A percentile compares a stretch with the other conserved stretches of the same genome.
phyloP scores from a whole-genome alignment of 2,888 invertebrate species.

The Morpho achilles region DNA sequence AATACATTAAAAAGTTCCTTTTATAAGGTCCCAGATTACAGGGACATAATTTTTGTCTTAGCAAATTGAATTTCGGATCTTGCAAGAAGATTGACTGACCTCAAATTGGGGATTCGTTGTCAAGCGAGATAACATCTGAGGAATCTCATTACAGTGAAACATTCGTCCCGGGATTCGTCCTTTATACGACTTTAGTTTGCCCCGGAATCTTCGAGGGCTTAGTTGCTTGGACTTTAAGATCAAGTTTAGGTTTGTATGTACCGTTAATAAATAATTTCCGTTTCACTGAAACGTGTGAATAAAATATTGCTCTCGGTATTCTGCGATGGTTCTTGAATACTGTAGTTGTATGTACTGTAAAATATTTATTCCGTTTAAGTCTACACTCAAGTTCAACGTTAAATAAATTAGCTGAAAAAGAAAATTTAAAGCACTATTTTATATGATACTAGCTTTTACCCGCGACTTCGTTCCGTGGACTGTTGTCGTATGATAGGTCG shows the following conservation, averaged over 20 bases:
- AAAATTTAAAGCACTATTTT: too few species aligned
- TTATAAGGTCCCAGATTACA: constrained; percentile 41
- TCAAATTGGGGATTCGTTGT: constrained; percentile 75
- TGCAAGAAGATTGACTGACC: constrained; percentile 67
- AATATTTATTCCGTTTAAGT: too few species aligned
- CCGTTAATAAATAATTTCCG: constrained; percentile 22
- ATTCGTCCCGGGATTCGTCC: constrained; percentile 47
- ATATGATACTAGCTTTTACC: too few species aligned
- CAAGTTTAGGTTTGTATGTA: constrained; percentile 18
- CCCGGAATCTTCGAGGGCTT: constrained; percentile 52
- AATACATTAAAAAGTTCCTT: constrained; percentile 27
- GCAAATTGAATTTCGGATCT: constrained; percentile 63
- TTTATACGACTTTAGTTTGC: constrained; percentile 55
- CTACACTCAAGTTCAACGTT: too few species aligned
- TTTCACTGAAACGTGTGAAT: constrained; percentile 2
- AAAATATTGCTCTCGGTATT: too few species aligned
- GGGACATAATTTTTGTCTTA: constrained; percentile 65
- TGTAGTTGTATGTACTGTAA: too few species aligned
- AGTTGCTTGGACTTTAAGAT: constrained; percentile 36
- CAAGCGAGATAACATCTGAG: constrained; percentile 69
- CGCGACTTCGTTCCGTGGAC: too few species aligned
- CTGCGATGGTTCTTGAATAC: too few species aligned
- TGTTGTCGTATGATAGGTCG: too few species aligned
- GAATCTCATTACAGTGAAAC: constrained; percentile 73
- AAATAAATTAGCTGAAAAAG: too few species aligned